Evolutionary conservation across 2,888 invertebrate genomes (phyloP).

Genomic region (Caenorhabditis doughertyi): DNA sequence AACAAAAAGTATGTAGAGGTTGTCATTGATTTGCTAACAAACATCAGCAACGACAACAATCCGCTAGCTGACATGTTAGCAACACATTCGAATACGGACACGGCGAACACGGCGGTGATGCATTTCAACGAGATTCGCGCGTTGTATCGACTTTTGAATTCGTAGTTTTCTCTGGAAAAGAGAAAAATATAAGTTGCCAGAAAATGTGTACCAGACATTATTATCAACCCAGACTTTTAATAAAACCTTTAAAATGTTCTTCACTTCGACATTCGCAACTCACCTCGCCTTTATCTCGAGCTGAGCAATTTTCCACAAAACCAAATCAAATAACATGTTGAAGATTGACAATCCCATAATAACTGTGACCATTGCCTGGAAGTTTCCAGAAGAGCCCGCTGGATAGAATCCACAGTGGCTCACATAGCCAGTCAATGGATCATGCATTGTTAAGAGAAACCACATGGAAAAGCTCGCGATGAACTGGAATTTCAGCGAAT

Average conservation of each 20-base stretch:
- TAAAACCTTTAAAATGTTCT: background rate
- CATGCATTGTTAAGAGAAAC: slow-evolving; percentile 35
- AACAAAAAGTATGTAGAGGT: no score
- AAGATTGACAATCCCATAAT: background rate
- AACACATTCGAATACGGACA: slow-evolving; percentile 27
- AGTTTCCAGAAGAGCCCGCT: slow-evolving; percentile 15
- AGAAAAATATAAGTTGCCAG: background rate
- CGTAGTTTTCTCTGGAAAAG: slow-evolving; percentile 21
- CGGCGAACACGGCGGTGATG: slow-evolving; percentile 32
- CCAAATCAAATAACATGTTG: slow-evolving; percentile 17
- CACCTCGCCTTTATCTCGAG: slow-evolving; percentile 34
- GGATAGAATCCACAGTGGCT: slow-evolving; percentile 54
- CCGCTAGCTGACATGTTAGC: slow-evolving; percentile 16
- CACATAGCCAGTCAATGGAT: slow-evolving; percentile 39
- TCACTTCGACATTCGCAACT: background rate
- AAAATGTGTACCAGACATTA: no score
- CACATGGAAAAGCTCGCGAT: slow-evolving; percentile 27
- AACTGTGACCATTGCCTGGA: slow-evolving; percentile 6
- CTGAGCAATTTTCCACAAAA: background rate
- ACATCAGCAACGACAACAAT: slow-evolving; percentile 22
- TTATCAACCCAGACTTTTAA: no score
- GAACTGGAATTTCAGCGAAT: slow-evolving; percentile 7
- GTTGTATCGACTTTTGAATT: slow-evolving; percentile 13
- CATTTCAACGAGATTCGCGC: slow-evolving; percentile 29
- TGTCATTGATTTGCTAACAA: no score